Evolutionary conservation across 2,888 invertebrate species (phyloP).

Genomic region (Empis stercorea): DNA sequence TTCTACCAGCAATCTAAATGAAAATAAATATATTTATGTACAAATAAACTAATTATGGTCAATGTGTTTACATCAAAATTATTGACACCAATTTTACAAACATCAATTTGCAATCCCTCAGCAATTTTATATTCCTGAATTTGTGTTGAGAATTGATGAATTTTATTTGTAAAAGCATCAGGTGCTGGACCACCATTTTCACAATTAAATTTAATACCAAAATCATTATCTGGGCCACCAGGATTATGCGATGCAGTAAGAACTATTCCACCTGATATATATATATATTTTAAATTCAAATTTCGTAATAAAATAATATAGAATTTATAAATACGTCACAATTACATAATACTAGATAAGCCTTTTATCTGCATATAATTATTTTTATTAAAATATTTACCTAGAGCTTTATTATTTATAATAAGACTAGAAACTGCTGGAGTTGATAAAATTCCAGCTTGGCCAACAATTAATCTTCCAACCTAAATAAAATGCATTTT

Average conservation of each 20-base stretch:
- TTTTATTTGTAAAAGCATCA: constrained; percentile 75
- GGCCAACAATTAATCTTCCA: constrained; percentile 74
- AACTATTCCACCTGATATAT: constrained; percentile 73
- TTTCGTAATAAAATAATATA: too few relatives aligned
- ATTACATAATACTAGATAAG: too few relatives aligned
- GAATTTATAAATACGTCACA: too few relatives aligned
- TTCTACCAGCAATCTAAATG: constrained; percentile 54
- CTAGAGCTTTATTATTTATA: constrained; percentile 67
- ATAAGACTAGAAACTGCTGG: constrained; percentile 95
- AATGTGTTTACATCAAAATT: constrained; percentile 38
- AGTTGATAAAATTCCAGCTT: constrained; percentile 91
- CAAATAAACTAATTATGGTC: not conserved
- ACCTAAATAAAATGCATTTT: constrained; percentile 43
- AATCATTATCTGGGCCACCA: constrained; percentile 93
- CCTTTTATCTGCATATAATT: not conserved
- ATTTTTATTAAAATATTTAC: constrained; percentile 30
- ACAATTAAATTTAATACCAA: constrained; percentile 98
- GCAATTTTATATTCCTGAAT: constrained; percentile 72
- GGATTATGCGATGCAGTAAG: constrained; percentile 99
- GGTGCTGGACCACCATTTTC: constrained; percentile 97
- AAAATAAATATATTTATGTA: constrained; percentile 14
- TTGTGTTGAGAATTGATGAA: constrained; percentile 65
- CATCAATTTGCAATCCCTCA: constrained; percentile 61
- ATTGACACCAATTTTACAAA: constrained; percentile 56
- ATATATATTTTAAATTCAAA: not conserved